Evolutionary conservation across 2,888 invertebrate genomes (phyloP).

Genomic region (Hylaea fasciaria): DNA sequence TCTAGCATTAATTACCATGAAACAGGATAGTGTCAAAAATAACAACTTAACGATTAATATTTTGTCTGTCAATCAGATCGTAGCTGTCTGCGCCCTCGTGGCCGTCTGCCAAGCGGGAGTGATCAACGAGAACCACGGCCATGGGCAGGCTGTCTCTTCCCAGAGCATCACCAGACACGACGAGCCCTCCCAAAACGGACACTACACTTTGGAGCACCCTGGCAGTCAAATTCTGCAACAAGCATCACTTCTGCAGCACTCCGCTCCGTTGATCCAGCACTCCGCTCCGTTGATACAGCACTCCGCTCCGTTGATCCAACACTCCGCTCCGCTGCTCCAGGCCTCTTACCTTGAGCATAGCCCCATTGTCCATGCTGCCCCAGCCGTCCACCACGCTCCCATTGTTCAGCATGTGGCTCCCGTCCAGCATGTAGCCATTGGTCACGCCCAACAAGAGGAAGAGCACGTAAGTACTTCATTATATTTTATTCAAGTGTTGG

Average conservation of each 20-base stretch:
- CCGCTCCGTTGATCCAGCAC: slow-evolving; percentile 32
- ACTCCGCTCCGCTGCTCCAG: too few relatives aligned
- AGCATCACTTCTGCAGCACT: slow-evolving; percentile 38
- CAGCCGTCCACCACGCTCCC: slow-evolving; percentile 49
- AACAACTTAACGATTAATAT: too few relatives aligned
- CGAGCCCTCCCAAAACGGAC: slow-evolving; percentile 60
- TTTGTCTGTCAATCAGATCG: slow-evolving; percentile 59
- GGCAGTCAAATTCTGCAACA: slow-evolving; percentile 45
- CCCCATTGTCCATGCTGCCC: slow-evolving; percentile 52
- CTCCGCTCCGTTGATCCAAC: slow-evolving; percentile 23
- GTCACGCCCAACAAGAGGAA: slow-evolving; percentile 58
- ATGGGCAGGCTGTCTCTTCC: slow-evolving; percentile 72
- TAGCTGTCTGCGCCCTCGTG: slow-evolving; percentile 70
- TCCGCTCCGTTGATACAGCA: slow-evolving; percentile 41
- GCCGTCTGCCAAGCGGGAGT: slow-evolving; percentile 78
- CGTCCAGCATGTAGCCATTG: slow-evolving; percentile 51
- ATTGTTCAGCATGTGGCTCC: slow-evolving; percentile 50
- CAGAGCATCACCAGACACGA: slow-evolving; percentile 76
- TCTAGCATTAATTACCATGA: too few relatives aligned
- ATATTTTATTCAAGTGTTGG: too few relatives aligned
- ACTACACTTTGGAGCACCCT: slow-evolving; percentile 45
- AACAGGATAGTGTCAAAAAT: too few relatives aligned
- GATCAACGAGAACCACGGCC: slow-evolving; percentile 60
- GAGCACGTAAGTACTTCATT: slow-evolving; percentile 57
- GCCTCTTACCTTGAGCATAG: too few relatives aligned